phyloP scores from a whole-genome alignment of 2,797 vertebrate species.

The Cyclura pinguis region DNA sequence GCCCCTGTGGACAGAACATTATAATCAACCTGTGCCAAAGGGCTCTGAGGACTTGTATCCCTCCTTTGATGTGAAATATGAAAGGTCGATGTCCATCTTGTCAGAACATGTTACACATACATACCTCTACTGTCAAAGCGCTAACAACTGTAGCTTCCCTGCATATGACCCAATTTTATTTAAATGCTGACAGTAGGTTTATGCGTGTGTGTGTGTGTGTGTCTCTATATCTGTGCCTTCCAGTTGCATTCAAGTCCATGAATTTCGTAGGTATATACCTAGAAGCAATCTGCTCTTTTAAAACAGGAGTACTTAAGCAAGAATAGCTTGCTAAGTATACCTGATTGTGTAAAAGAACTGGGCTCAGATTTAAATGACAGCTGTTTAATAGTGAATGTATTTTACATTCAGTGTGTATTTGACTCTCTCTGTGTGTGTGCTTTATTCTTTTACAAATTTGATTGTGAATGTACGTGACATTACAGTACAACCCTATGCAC shows the following conservation, averaged over 20 bases:
- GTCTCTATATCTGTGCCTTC: too few relatives aligned
- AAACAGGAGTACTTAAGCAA: constrained; percentile 73
- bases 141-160: constrained; percentile 66
- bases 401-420: constrained; percentile 67
- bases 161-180: constrained; percentile 68
- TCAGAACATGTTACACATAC: constrained; percentile 74
- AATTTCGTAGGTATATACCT: constrained; percentile 51
- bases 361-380: constrained; percentile 73
- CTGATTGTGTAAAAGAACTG: constrained; percentile 74
- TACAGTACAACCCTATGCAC: background rate
- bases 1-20: background rate
- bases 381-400: constrained; percentile 75
- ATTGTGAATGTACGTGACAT: constrained; percentile 63
- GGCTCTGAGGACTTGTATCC: constrained; percentile 71
- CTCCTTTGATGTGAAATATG: constrained; percentile 80
- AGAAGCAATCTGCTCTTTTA: constrained; percentile 73
- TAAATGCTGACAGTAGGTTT: constrained; percentile 70
- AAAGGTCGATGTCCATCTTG: constrained; percentile 80
- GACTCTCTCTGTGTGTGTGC: background rate
- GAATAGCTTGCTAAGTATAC: constrained; percentile 74
- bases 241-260: too few relatives aligned
- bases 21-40: constrained; percentile 71
- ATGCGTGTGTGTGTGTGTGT: too few relatives aligned
- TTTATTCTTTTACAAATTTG: constrained; percentile 56
- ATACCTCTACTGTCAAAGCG: constrained; percentile 65